Evolutionary conservation across 1,140 invertebrate species (phyloP).

Genomic region (Ostrea edulis): DNA sequence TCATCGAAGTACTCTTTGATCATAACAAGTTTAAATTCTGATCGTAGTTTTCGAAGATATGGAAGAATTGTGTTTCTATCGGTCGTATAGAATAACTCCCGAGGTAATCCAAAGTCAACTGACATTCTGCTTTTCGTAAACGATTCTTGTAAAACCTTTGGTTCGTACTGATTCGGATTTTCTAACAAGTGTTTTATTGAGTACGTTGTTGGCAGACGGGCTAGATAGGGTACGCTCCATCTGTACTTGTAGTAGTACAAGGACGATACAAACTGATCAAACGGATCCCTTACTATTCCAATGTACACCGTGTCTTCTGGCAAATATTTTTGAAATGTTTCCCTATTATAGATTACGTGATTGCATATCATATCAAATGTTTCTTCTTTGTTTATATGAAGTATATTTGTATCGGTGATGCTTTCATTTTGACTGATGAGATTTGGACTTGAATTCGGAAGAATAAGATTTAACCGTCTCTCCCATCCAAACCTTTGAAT

Average conservation of each 20-base stretch:
- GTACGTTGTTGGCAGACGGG: background rate
- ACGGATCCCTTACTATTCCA: slow-evolving; percentile 64
- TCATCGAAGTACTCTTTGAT: slow-evolving; percentile 81
- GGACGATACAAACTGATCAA: slow-evolving; percentile 58
- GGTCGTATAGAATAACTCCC: slow-evolving; percentile 38
- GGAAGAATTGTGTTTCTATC: slow-evolving; percentile 36
- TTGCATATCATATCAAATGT: slow-evolving; percentile 65
- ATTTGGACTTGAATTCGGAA: slow-evolving; percentile 70
- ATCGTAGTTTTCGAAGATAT: slow-evolving; percentile 49
- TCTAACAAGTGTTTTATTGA: slow-evolving; percentile 46
- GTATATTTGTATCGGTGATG: slow-evolving; percentile 35
- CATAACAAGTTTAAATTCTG: slow-evolving; percentile 80
- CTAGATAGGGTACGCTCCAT: slow-evolving; percentile 40
- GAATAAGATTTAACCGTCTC: slow-evolving; percentile 79
- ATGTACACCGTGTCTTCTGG: slow-evolving; percentile 61
- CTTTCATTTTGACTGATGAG: slow-evolving; percentile 54
- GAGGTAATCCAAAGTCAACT: slow-evolving; percentile 62
- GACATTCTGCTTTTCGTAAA: slow-evolving; percentile 65
- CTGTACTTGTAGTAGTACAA: slow-evolving; percentile 60
- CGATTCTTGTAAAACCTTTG: slow-evolving; percentile 48
- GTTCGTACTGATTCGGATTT: slow-evolving; percentile 53
- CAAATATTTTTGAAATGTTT: slow-evolving; percentile 52
- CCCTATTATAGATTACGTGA: slow-evolving; percentile 62
- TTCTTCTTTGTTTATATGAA: slow-evolving; percentile 45
- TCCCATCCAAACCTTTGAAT: slow-evolving; percentile 80